Conservation (phyloP, 2,888 invertebrate species). For the Syritta pipiens region DNA sequence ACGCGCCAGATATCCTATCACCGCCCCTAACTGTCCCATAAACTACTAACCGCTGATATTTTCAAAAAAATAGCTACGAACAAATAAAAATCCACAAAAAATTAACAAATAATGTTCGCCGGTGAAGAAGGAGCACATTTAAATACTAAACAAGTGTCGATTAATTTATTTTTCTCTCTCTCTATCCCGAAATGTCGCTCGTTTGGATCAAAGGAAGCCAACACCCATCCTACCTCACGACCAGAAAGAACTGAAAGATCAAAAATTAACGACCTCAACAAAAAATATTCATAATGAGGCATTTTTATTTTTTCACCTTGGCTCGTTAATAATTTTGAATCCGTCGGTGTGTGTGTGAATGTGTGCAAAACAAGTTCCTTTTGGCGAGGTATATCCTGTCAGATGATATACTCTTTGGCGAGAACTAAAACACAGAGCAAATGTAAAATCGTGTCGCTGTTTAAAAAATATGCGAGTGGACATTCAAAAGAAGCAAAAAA, state of each 20-base stretch:
- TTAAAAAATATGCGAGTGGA: conserved; percentile 65
- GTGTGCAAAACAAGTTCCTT: conserved; percentile 60
- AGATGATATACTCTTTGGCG: conserved; percentile 59
- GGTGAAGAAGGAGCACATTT: conserved; percentile 37
- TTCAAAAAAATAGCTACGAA: conserved; percentile 7
- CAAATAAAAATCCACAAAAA: conserved; percentile 24
- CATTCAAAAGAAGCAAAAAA: conserved; percentile 37
- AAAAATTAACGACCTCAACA: conserved; percentile 68
- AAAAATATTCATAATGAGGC: conserved; percentile 70
- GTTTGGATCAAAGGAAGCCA: conserved; percentile 2
- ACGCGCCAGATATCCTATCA: conserved; percentile 40
- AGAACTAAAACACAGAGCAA: conserved; percentile 66
- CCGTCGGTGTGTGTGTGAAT: conserved; percentile 16
- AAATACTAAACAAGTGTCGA: conserved; percentile 65
- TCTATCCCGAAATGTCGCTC: conserved; percentile 18
- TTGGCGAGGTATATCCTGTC: conserved; percentile 57
- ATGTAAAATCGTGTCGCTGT: conserved; percentile 69
- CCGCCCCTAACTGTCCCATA: conserved; percentile 29
- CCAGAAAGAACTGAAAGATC: conserved; percentile 67
- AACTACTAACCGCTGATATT: conserved; percentile 33
- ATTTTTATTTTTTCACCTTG: conserved; percentile 67
- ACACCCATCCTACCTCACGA: conserved; percentile 38
- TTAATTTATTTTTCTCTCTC: conserved; percentile 33
- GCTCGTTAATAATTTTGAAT: conserved; percentile 68
- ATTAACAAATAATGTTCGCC: conserved; percentile 51